phyloP scores from a whole-genome alignment of 23 tunicate species.

The Halocynthia roretzi region DNA sequence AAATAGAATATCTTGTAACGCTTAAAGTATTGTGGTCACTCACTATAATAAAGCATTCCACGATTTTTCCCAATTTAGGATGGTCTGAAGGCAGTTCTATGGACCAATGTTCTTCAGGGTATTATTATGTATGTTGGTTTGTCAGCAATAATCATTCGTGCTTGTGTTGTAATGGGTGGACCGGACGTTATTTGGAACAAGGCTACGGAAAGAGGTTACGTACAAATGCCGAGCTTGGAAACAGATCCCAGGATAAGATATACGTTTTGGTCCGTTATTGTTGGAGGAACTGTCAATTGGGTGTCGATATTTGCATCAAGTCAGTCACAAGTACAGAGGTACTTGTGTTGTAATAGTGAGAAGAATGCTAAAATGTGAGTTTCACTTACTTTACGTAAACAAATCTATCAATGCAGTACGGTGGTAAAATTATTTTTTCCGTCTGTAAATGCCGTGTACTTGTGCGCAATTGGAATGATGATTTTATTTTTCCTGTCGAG shows the following conservation, averaged over 20 bases:
- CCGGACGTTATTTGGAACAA: slow-evolving; percentile 5
- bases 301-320: slow-evolving; percentile 17
- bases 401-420: too few species aligned
- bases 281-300: slow-evolving; percentile 15
- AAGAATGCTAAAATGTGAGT: slow-evolving; percentile 12
- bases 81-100: slow-evolving; percentile 35
- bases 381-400: too few species aligned
- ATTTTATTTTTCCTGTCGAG: too few species aligned
- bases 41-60: too few species aligned
- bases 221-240: not conserved
- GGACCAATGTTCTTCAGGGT: slow-evolving; percentile 41
- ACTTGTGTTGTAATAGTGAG: not conserved
- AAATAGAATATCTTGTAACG: too few species aligned
- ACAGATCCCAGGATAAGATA: slow-evolving; percentile 22
- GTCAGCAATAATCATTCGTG: slow-evolving; percentile 25
- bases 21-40: too few species aligned
- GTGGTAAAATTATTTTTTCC: too few species aligned
- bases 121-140: slow-evolving; percentile 26
- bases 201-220: not conserved
- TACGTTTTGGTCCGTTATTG: slow-evolving; percentile 7
- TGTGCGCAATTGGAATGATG: too few species aligned
- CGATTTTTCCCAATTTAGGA: not conserved
- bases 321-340: slow-evolving; percentile 40
- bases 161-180: slow-evolving; percentile 3
- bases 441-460: too few species aligned